Conservation (phyloP, 2,888 invertebrate species). For the Isotomurus palustris region DNA sequence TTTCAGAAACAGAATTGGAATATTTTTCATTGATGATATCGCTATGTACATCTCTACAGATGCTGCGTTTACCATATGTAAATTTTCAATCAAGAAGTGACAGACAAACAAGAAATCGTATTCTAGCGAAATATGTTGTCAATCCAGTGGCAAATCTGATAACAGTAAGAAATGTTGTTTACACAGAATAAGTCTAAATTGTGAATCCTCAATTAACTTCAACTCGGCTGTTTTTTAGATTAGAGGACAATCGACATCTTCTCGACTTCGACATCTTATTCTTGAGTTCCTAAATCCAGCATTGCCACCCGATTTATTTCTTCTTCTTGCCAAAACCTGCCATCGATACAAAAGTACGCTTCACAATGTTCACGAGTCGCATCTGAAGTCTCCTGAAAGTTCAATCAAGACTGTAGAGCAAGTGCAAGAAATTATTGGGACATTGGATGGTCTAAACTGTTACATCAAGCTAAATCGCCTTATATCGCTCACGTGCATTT, state of each 20-base stretch:
- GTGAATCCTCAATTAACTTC: too few relatives aligned
- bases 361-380: constrained; percentile 25
- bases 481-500: constrained; percentile 23
- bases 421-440: constrained; percentile 22
- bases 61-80: constrained; percentile 21
- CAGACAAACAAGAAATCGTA: constrained; percentile 14
- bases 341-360: constrained; percentile 15
- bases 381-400: constrained; percentile 15
- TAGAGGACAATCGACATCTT: neutral
- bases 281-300: constrained; percentile 24
- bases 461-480: constrained; percentile 16
- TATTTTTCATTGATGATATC: constrained; percentile 16
- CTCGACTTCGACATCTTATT: constrained; percentile 9
- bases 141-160: constrained; percentile 13
- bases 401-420: neutral
- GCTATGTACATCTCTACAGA: constrained; percentile 12
- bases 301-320: constrained; percentile 13
- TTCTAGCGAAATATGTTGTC: constrained; percentile 17
- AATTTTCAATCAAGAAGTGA: constrained; percentile 19
- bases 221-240: too few relatives aligned
- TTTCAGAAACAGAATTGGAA: constrained; percentile 16
- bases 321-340: constrained; percentile 19
- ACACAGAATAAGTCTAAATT: too few relatives aligned
- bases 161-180: too few relatives aligned
- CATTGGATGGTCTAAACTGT: constrained; percentile 26